Conservation (phyloP, 1,140 invertebrate species). For the Trypoxylus dichotomus region DNA sequence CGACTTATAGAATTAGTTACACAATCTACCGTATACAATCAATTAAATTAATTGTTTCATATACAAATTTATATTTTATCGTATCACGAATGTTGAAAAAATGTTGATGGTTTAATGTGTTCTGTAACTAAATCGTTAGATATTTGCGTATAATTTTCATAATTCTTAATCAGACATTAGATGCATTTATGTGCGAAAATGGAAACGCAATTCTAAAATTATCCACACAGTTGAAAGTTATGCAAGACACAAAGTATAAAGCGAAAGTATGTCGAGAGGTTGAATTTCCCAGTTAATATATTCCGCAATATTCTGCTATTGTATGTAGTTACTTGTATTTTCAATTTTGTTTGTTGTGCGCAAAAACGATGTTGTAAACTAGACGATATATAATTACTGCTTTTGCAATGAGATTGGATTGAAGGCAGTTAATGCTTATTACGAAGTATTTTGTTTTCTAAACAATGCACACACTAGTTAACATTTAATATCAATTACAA, state of each 20-base stretch:
- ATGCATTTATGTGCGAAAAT: conserved; percentile 6
- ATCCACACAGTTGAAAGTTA: neutral
- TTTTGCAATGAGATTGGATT: neutral
- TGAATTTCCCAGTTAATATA: neutral
- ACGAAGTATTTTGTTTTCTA: too few species aligned
- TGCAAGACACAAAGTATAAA: conserved; percentile 6
- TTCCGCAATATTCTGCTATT: neutral
- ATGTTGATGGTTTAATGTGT: neutral
- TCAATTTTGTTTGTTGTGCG: neutral
- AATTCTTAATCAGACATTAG: neutral
- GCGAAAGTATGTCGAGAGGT: conserved; percentile 14
- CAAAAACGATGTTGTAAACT: neutral
- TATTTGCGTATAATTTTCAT: neutral
- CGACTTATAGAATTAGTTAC: too few species aligned
- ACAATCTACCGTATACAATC: too few species aligned
- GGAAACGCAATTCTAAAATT: neutral
- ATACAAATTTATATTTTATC: too few species aligned
- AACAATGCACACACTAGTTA: too few species aligned
- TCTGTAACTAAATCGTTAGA: neutral
- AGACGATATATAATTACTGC: neutral
- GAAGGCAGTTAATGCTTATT: neutral
- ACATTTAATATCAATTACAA: too few species aligned
- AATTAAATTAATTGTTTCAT: too few species aligned
- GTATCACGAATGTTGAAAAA: too few species aligned
- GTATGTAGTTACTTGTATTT: neutral